phyloP scores from a whole-genome alignment of 2,797 vertebrate species.

The Lacerta bilineata region DNA sequence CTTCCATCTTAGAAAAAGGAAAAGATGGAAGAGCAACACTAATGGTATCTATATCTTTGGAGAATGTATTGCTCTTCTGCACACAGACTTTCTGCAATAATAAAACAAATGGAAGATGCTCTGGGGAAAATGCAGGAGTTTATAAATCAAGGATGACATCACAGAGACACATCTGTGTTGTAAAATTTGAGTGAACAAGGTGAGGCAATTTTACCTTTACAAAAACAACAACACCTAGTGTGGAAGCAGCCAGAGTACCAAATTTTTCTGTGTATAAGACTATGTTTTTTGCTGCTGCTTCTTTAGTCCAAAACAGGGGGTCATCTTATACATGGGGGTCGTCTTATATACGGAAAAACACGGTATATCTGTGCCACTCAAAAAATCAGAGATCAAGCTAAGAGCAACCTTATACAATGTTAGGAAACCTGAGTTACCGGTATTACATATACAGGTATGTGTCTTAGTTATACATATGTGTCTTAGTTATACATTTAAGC shows the following conservation, averaged over 20 bases:
- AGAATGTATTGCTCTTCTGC: not conserved
- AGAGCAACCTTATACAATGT: not conserved
- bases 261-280: too few relatives aligned
- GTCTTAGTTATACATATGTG: not conserved
- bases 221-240: not conserved
- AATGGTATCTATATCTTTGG: not conserved
- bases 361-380: not conserved
- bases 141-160: too few relatives aligned
- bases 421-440: not conserved
- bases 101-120: not conserved
- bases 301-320: too few relatives aligned
- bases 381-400: not conserved
- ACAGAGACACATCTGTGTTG: too few relatives aligned
- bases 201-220: not conserved
- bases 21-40: not conserved
- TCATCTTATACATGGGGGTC: too few relatives aligned
- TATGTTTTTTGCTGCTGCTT: too few relatives aligned
- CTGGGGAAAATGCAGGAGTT: not conserved
- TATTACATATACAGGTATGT: not conserved
- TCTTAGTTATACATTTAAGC: not conserved
- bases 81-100: not conserved
- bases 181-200: not conserved
- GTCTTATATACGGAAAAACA: too few relatives aligned
- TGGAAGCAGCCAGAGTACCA: not conserved
- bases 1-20: not conserved